A percentile compares a stretch with the other conserved stretches of the same genome.
Evolutionary conservation across 2,113 vertebrate genomes (phyloP).

Genomic region (Mobula birostris): DNA sequence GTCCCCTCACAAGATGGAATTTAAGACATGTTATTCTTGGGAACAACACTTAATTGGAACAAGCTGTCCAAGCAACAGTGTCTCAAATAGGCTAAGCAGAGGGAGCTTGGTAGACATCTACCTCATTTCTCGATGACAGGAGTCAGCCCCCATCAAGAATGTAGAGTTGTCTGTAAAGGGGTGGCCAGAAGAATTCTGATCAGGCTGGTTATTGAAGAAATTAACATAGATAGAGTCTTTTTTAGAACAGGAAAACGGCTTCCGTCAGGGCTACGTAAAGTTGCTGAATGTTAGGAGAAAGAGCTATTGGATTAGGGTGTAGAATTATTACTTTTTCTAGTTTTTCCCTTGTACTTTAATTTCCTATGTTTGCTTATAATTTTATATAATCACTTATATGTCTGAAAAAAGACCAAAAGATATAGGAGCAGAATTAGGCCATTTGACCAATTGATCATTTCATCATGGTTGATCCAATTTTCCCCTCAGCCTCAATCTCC

Average conservation of each 20-base stretch:
- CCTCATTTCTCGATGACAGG: not conserved
- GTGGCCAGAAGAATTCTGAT: not conserved
- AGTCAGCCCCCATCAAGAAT: not conserved
- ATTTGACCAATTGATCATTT: too few relatives aligned
- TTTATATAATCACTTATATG: too few relatives aligned
- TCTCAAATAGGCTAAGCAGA: not conserved
- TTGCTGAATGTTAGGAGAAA: not conserved
- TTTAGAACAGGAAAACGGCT: not conserved
- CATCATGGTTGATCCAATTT: too few relatives aligned
- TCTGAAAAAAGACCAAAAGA: too few relatives aligned
- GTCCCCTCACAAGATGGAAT: not conserved
- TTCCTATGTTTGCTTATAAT: too few relatives aligned
- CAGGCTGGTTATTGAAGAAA: not conserved
- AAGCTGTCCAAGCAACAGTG: not conserved
- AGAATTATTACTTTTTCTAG: too few relatives aligned
- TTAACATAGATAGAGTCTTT: not conserved
- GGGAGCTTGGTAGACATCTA: not conserved
- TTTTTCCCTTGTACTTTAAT: too few relatives aligned
- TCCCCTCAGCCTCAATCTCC: too few relatives aligned
- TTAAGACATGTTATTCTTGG: conserved; percentile 25
- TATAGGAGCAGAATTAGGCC: too few relatives aligned
- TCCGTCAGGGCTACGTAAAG: not conserved
- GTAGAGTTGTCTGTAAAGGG: not conserved
- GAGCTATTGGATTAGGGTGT: not conserved
- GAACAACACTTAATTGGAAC: conserved; percentile 9